These are phyloP conservation scores for Struthidea cinerea DNA, from an alignment of 2,113 vertebrate species.

Conservation along the genomic window DNA sequence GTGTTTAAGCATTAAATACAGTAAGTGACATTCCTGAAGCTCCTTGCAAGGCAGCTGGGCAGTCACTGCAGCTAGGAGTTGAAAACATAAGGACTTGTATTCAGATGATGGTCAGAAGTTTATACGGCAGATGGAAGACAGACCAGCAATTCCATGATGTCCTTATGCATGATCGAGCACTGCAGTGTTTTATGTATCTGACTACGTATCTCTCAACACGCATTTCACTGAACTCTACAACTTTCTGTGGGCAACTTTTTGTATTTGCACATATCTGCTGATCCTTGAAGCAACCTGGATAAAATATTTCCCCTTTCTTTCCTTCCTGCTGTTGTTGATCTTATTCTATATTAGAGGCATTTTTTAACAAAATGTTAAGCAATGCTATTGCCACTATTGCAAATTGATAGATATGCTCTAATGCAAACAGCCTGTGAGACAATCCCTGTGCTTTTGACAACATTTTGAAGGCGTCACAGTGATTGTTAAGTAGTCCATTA, in stretches of 20 bases:
- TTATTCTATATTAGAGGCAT: neutral
- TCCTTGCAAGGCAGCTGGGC: neutral
- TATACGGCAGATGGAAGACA: neutral
- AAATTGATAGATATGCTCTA: neutral
- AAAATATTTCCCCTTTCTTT: neutral
- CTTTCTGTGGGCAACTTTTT: neutral
- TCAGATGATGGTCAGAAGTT: neutral
- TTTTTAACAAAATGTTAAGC: neutral
- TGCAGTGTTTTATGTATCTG: neutral
- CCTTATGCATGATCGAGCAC: neutral
- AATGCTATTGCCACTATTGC: neutral
- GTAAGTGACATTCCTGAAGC: neutral
- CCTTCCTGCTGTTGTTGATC: neutral
- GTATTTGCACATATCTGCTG: neutral
- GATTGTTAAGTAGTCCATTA: neutral
- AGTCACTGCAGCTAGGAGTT: neutral
- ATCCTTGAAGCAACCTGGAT: neutral
- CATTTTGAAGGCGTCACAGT: neutral
- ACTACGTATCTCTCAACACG: neutral
- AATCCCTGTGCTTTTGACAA: neutral
- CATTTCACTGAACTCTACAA: neutral
- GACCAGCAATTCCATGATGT: neutral
- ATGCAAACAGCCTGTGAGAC: neutral
- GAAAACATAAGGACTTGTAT: neutral
- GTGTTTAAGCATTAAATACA: neutral